Evolutionary conservation across 1,140 invertebrate genomes (phyloP), one percentile per base, ranked within the genome.

Genomic region (Euglossa dilemma): DNA sequence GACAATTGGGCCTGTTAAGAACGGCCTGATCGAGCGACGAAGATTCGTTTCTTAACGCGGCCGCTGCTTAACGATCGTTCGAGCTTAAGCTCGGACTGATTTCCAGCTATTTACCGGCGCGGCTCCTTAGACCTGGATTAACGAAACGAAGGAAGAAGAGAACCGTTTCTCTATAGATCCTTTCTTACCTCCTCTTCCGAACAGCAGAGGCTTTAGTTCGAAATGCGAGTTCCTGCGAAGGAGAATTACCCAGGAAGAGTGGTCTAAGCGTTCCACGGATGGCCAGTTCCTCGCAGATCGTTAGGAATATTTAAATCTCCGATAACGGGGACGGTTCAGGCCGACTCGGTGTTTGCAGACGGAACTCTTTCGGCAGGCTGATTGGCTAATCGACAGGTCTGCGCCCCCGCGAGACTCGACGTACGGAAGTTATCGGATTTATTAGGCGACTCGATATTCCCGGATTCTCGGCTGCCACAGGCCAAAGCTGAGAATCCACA

Each of bases 21-120:
- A 28, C 20, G 20, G 59, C 69, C 73, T n/a, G 69, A 85, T 63
- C 50, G 67, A 45, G 54, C 64, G 57, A 75, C 74, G 80, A 86
- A 78, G 85, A 85, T 80, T 80, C 64, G 50, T 45, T 61, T 67
- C 47, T 54, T n/a, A 50, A 75, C n/a, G 8, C 9, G 25, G 3
- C 25, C 18, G 11, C 11, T 25, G 50, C 23, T 71, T 28, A 71
- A 54, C 23, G 57, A 61, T 75, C 59, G 59, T 64, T 61, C 20
- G 8, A 11, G 12, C 25, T 64, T 52, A 52, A 76, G 11, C 12
- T 45, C 50, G 16, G 6, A 18, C 59, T 18, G 74, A 76, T 76
- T 52, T 64, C 16, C 4, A 2, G 18, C 4, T 64, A 36, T 64
- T 76, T 64, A 75, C 14, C 45, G 9, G 25, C 16, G 2, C 28